phyloP scores from a whole-genome alignment of 2,797 vertebrate species.

The Acestrorhynchus altus region DNA sequence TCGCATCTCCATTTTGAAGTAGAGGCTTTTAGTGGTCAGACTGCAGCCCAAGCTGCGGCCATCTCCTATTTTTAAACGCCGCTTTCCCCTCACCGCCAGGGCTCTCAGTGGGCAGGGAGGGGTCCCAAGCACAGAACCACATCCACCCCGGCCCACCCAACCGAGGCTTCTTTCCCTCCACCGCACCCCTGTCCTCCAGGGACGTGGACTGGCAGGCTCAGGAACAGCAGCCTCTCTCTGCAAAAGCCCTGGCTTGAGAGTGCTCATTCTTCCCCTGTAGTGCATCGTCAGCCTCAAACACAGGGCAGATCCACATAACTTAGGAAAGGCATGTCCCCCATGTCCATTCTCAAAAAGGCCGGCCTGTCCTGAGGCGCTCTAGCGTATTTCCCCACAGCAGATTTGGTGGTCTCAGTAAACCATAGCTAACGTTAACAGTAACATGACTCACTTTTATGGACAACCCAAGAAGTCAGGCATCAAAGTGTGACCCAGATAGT shows the following conservation, averaged over 20 bases:
- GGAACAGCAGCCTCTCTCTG: conserved; percentile 17
- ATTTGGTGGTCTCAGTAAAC: neutral
- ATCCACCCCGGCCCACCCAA: conserved; percentile 38
- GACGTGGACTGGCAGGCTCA: conserved; percentile 40
- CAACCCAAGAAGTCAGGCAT: neutral
- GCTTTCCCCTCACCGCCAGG: conserved; percentile 30
- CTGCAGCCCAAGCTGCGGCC: conserved; percentile 27
- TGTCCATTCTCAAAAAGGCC: neutral
- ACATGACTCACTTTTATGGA: neutral
- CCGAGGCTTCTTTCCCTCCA: neutral
- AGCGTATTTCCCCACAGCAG: conserved; percentile 3
- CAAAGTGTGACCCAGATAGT: conserved; percentile 8
- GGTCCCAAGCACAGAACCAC: conserved; percentile 51
- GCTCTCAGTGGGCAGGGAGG: conserved; percentile 43
- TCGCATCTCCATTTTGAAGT: neutral
- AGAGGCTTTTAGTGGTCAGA: conserved; percentile 5
- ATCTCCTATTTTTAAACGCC: conserved; percentile 50
- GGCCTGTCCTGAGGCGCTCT: neutral
- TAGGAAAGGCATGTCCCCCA: neutral
- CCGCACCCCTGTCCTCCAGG: conserved; percentile 41
- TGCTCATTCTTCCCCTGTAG: conserved; percentile 18
- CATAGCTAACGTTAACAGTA: conserved; percentile 19
- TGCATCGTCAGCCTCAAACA: conserved; percentile 10
- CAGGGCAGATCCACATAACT: neutral
- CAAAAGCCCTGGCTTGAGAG: neutral